Conservation (phyloP, 2,888 invertebrate genomes). For the Diaphora mendica region DNA sequence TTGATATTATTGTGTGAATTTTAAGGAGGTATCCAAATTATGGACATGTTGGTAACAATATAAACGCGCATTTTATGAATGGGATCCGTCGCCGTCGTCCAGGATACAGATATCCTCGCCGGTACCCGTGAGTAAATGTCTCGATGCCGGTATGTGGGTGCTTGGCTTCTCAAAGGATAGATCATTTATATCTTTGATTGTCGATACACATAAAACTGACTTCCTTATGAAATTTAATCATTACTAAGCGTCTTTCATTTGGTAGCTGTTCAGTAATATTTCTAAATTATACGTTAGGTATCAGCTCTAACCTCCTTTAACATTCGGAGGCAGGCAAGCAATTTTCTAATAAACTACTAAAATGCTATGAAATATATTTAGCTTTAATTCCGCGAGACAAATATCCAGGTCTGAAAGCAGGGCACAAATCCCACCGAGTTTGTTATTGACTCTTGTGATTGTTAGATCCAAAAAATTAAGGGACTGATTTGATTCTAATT, state of each 20-base stretch:
- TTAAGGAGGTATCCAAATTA: conserved; percentile 17
- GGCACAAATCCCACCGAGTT: too few species aligned
- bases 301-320: not conserved
- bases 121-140: conserved; percentile 8
- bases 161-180: not conserved
- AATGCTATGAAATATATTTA: too few species aligned
- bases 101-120: conserved; percentile 1
- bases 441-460: too few species aligned
- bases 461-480: too few species aligned
- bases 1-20: conserved; percentile 5
- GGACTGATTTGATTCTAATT: too few species aligned
- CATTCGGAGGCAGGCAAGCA: not conserved
- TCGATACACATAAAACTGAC: not conserved
- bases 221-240: not conserved
- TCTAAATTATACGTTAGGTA: not conserved
- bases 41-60: conserved; percentile 1
- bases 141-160: not conserved
- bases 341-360: not conserved
- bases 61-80: not conserved
- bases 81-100: conserved; percentile 4
- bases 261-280: not conserved
- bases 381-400: too few species aligned
- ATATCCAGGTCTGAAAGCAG: too few species aligned
- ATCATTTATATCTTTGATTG: not conserved
- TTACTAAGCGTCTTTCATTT: not conserved